Conservation (phyloP, 2,113 vertebrate species). For the Paralichthys olivaceus region DNA sequence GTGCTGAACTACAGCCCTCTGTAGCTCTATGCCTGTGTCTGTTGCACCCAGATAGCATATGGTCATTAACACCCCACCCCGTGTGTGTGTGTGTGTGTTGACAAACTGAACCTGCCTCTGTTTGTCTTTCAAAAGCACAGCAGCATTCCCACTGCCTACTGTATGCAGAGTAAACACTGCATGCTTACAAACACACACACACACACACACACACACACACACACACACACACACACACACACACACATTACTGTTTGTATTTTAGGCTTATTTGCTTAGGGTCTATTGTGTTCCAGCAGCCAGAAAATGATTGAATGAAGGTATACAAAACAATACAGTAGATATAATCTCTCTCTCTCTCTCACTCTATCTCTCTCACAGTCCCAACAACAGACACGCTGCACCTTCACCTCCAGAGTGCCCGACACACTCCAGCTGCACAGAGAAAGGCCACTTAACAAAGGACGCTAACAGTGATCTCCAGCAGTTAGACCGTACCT, state of each 20-base stretch:
- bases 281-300: conserved; percentile 53
- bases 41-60: conserved; percentile 53
- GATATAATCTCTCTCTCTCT: conserved; percentile 57
- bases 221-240: background rate
- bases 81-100: conserved; percentile 34
- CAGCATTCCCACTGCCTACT: conserved; percentile 36
- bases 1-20: background rate
- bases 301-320: conserved; percentile 46
- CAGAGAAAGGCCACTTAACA: conserved; percentile 34
- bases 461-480: conserved; percentile 40
- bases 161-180: conserved; percentile 47
- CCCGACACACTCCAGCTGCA: conserved; percentile 10
- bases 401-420: conserved; percentile 20
- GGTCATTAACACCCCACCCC: conserved; percentile 43
- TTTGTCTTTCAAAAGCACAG: conserved; percentile 58
- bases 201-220: background rate
- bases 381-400: conserved; percentile 6
- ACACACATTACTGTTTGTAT: conserved; percentile 40
- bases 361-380: background rate
- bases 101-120: conserved; percentile 40
- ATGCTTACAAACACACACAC: conserved; percentile 21
- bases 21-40: conserved; percentile 35
- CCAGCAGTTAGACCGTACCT: conserved; percentile 35
- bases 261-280: conserved; percentile 46
- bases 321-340: conserved; percentile 48